phyloP scores from a whole-genome alignment of 2,797 vertebrate species.

The Poecile montanus region DNA sequence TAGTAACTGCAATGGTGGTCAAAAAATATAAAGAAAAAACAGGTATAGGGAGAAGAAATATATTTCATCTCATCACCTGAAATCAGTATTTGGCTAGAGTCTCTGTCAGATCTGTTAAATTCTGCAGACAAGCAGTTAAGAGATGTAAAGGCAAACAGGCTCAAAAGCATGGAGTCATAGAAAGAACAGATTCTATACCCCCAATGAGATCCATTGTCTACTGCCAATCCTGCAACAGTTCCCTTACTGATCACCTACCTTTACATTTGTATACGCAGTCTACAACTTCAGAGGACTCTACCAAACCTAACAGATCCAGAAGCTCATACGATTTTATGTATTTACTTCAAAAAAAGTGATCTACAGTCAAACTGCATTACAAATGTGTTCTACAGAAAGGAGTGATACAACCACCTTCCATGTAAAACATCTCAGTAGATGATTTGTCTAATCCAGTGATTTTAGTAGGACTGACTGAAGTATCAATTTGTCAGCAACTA shows the following conservation, averaged over 20 bases:
- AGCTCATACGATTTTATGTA: background rate
- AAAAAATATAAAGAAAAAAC: background rate
- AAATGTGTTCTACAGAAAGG: background rate
- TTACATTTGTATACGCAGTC: rapidly evolving
- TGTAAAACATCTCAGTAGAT: background rate
- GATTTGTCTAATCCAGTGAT: background rate
- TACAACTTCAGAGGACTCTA: background rate
- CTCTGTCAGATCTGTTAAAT: background rate
- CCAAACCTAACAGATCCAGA: background rate
- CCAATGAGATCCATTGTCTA: background rate
- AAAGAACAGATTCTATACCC: background rate
- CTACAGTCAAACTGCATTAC: background rate
- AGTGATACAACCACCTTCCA: background rate
- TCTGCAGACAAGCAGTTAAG: background rate
- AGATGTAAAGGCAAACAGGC: background rate
- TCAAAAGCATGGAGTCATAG: background rate
- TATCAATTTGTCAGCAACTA: background rate
- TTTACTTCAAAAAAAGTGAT: background rate
- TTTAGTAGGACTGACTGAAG: background rate
- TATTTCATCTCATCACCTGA: background rate
- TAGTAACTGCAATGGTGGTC: background rate
- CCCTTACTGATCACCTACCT: background rate
- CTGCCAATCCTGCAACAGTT: background rate
- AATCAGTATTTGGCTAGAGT: background rate
- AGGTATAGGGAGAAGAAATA: background rate